phyloP scores from a whole-genome alignment of 2,797 vertebrate species.

The Leuciscus waleckii region DNA sequence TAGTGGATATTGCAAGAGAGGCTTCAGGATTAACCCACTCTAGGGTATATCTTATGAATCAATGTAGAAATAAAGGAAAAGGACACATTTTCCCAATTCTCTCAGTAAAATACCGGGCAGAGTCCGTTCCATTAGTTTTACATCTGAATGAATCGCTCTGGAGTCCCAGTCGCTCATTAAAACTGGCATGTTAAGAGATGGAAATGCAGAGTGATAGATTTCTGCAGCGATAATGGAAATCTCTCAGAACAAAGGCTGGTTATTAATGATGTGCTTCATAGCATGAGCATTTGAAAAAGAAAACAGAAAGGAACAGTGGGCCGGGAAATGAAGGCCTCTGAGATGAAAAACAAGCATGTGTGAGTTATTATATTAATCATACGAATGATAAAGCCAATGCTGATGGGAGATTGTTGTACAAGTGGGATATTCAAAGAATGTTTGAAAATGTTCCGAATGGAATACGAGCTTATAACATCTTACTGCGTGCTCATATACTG shows the following conservation, averaged over 20 bases:
- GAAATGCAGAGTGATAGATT: slow-evolving; percentile 50
- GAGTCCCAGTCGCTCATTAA: slow-evolving; percentile 58
- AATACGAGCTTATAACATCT: neutral
- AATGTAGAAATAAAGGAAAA: slow-evolving; percentile 40
- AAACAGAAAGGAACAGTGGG: slow-evolving; percentile 44
- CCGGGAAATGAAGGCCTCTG: slow-evolving; percentile 51
- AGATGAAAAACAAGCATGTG: slow-evolving; percentile 59
- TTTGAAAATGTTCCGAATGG: slow-evolving; percentile 11
- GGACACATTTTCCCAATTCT: slow-evolving; percentile 50
- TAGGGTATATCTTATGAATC: slow-evolving; percentile 43
- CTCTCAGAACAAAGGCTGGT: slow-evolving; percentile 62
- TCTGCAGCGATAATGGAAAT: slow-evolving; percentile 55
- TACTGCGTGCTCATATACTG: neutral
- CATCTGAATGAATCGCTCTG: slow-evolving; percentile 17
- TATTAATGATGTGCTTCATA: slow-evolving; percentile 60
- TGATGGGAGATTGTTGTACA: slow-evolving; percentile 48
- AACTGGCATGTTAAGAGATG: slow-evolving; percentile 58
- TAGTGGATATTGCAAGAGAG: slow-evolving; percentile 42
- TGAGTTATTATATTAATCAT: slow-evolving; percentile 51
- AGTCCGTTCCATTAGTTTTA: slow-evolving; percentile 20
- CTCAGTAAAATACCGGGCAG: neutral
- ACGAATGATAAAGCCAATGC: slow-evolving; percentile 11
- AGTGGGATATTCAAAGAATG: slow-evolving; percentile 35
- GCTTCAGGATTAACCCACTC: slow-evolving; percentile 24
- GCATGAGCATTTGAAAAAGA: slow-evolving; percentile 53